Evolutionary conservation across 2,113 vertebrate genomes (phyloP), one percentile per base, ranked within the genome.

Genomic region (Butorides virescens): DNA sequence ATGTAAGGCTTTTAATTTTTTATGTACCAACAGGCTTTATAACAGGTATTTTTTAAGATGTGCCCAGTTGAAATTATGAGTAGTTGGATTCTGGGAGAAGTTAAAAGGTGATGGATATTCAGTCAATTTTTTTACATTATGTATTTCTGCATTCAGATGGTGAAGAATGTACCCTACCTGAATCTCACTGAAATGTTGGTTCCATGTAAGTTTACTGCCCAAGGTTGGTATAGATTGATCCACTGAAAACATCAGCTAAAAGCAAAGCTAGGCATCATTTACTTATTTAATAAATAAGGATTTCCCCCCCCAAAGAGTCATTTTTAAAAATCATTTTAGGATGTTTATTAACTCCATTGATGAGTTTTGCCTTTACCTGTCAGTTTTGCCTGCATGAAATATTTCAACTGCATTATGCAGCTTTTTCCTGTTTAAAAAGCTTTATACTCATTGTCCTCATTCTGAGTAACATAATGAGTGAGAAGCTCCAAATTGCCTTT

Each of bases 371-470:
- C 85, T 90, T 94, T 86, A 68, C 46, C 47, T 85, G 75, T 92
- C 75, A 94, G 34, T 49, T 94, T 92, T 93, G 49, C 71, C 82
- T 96, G 94, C 86, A 23, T 73, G 42, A 96, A 90, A 80, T 88
- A 94, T 59, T 83, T 95, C 16, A 61, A 16, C 59, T 46, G 42
- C 50, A 77, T 77, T 71, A 79, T 73, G 67, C 49, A 94, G 67
- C 11, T 15, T 76, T 85, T 68, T 76, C 34, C 67, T 82, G 13
- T 53, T 52, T 82, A 62, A 70, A 94, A 94, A 61, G 15, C 53
- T 93, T 65, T 66, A 27, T 32, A 83, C 46, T 37, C 3, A 1
- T 44, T 76, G 58, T 76, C 59, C 25, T 87, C 16, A 20, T 93
- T 93, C 53, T 27, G 68, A 79, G 70, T 50, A 82, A 67, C 32